A percentile compares a stretch with the other conserved stretches of the same genome.
Evolutionary conservation across 2,888 invertebrate genomes (phyloP).

Genomic region (Rapana venosa): DNA sequence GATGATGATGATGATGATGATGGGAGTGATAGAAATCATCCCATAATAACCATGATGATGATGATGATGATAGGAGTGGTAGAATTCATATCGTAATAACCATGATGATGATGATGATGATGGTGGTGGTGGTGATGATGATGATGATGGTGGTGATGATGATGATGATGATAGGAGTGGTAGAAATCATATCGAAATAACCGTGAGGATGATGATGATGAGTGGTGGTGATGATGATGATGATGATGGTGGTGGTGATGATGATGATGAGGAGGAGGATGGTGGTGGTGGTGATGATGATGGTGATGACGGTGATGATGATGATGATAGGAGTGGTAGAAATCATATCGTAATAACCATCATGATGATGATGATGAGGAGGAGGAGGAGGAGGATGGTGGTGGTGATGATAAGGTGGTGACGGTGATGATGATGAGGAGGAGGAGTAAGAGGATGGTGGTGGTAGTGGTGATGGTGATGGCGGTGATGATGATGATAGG

Average conservation of each 20-base stretch:
- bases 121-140: conserved; percentile 15
- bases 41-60: not conserved
- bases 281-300: not conserved
- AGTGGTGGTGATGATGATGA: too few species aligned
- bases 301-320: not conserved
- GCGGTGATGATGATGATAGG: not conserved
- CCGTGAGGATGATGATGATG: too few species aligned
- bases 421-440: not conserved
- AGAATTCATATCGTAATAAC: not conserved
- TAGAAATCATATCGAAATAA: too few species aligned
- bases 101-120: not conserved
- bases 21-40: not conserved
- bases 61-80: not conserved
- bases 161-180: too few species aligned
- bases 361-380: not conserved
- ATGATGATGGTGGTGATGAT: conserved; percentile 22
- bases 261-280: too few species aligned
- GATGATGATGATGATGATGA: not conserved
- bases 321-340: not conserved
- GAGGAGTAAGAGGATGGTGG: not conserved
- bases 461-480: not conserved
- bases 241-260: too few species aligned
- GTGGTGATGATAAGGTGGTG: not conserved
- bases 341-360: not conserved
- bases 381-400: not conserved